Conservation (phyloP, 53 echinoderm and acorn worm genomes). For the Echinometra lucunter region DNA sequence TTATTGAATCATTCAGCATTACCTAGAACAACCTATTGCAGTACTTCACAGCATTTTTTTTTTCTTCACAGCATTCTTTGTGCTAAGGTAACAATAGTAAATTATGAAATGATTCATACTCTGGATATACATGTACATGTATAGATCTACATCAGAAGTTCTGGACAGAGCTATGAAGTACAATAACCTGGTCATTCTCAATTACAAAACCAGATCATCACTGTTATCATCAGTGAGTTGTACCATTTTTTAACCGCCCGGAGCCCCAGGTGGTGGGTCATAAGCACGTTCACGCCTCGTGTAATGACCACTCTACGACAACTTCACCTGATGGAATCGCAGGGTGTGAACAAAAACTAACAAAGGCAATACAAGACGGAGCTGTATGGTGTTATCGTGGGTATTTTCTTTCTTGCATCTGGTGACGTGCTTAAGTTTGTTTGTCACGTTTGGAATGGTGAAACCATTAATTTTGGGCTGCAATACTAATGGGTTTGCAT, state of each 20-base stretch:
- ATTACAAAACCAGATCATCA: constrained; percentile 26
- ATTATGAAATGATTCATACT: too few relatives aligned
- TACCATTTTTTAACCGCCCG: neutral
- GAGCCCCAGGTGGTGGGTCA: constrained; percentile 25
- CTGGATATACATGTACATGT: too few relatives aligned
- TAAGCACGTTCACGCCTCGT: constrained; percentile 7
- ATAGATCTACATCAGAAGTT: too few relatives aligned
- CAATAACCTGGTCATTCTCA: neutral
- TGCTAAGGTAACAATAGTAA: too few relatives aligned
- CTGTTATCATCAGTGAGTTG: constrained; percentile 23
- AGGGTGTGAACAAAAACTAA: constrained; percentile 39
- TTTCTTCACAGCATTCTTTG: too few relatives aligned
- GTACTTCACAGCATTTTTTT: too few relatives aligned
- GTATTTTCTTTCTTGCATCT: neutral
- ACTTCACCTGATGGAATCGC: constrained; percentile 44
- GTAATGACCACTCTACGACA: constrained; percentile 29
- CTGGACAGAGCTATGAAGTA: neutral
- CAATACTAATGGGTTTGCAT: neutral
- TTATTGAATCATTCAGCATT: too few relatives aligned
- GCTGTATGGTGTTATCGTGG: neutral
- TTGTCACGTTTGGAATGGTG: constrained; percentile 16
- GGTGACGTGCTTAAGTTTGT: neutral
- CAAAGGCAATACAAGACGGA: constrained; percentile 28
- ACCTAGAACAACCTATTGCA: too few relatives aligned
- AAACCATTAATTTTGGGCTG: neutral